Evolutionary conservation across 2,113 vertebrate species (phyloP).

Genomic region (Phalacrocorax brasilianus): DNA sequence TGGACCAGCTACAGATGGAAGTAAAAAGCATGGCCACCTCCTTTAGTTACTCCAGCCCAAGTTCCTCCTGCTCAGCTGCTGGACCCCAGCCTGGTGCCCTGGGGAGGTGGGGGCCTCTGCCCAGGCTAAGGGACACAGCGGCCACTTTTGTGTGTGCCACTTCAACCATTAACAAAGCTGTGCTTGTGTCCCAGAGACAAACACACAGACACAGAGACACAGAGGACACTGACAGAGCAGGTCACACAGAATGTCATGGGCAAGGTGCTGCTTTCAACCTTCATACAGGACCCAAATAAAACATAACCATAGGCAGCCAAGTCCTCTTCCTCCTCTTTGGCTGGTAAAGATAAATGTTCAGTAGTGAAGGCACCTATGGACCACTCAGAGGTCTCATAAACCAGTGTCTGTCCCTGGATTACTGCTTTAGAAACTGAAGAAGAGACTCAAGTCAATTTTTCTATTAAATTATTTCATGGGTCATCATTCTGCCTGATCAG

Average conservation of each 20-base stretch:
- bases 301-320: accelerated
- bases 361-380: background rate
- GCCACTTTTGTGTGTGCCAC: background rate
- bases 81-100: background rate
- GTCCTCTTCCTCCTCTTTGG: background rate
- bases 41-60: background rate
- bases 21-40: accelerated
- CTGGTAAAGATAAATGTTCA: background rate
- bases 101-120: background rate
- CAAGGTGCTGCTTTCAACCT: background rate
- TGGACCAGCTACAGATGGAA: background rate
- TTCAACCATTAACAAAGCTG: accelerated
- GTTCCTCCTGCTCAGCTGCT: background rate
- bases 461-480: background rate
- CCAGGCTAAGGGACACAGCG: background rate
- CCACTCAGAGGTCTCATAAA: background rate
- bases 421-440: background rate
- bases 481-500: background rate
- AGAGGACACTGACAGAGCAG: accelerated
- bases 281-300: background rate
- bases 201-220: background rate
- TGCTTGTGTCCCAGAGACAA: background rate
- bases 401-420: background rate
- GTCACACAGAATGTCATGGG: background rate
- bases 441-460: background rate